Base-by-base conservation (phyloP, 2,113 vertebrate species). In the Elephas maximus region DNA sequence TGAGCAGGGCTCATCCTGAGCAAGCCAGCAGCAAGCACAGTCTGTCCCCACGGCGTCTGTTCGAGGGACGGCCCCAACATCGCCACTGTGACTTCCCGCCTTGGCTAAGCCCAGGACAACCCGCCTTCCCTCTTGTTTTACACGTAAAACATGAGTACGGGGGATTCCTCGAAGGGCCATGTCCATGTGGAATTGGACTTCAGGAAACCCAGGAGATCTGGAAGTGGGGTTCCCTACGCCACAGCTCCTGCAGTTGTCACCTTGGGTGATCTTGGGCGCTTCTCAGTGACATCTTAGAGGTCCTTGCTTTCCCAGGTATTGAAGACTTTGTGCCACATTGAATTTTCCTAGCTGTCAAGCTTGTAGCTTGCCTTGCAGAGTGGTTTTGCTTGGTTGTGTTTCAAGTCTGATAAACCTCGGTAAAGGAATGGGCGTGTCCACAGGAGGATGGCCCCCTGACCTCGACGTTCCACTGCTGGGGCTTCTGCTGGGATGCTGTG, bases 91-190 rank as follows among this genome's bases (percentile, higher is more conserved):
- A 28, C 63, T 65, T 65, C 26, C 63, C 28, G 8, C 63, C 60
- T 23, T 7, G 5, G 60, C 21, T 20, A 21, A 23, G 21, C 60
- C 60, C 21, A 21, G 60, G 21, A 62, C 60, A 20, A 62, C 60
- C 8, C n/a, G 45, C 23, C 37, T 37, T 45, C 0, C 7, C 5
- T 0, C 3, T 76, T 1, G 18, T 4, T 28, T 20, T 11, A 6
- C 30, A 23, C 5, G 0, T 30, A 0, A 23, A 67, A 57, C 18
- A 0, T 2, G 15, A 8, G 8, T 18, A 11, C 11, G 0, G 73
- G 12, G 48, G 1, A 0, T 17, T 1, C 30, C 23, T 1, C 2
- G 0, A 1, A 26, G n/a, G 37, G 1, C 80, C 62, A 17, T 18
- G 48, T 79, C 17, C 76, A 15, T 26, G 4, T 5, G 53, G 51